Percentiles rank a stretch among this genome's conserved stretches.
Conservation (phyloP, 2,888 invertebrate genomes). For the Euclidia mi region DNA sequence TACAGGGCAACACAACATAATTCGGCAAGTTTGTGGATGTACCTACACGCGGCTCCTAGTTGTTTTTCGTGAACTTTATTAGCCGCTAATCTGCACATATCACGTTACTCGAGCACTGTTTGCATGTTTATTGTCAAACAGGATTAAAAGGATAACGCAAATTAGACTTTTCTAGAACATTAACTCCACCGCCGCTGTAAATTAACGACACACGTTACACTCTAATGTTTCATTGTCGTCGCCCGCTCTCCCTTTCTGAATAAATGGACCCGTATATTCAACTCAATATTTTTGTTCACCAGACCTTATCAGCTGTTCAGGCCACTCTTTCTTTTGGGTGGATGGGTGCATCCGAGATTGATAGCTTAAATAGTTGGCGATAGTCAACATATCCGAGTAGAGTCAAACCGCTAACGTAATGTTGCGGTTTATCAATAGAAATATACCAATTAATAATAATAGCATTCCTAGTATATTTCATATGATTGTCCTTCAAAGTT, state of each 20-base stretch:
- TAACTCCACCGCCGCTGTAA: slow-evolving; percentile 72
- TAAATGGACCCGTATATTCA: slow-evolving; percentile 54
- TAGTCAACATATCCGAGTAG: no score
- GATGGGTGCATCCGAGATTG: not conserved
- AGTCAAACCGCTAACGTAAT: no score
- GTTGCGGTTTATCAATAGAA: no score
- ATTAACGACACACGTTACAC: slow-evolving; percentile 74
- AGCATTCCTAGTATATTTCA: no score
- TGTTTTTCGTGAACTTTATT: no score
- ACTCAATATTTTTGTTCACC: slow-evolving; percentile 50
- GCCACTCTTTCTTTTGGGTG: not conserved
- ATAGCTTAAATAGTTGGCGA: not conserved
- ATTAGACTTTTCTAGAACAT: slow-evolving; percentile 79
- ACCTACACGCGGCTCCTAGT: no score
- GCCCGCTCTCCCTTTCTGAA: slow-evolving; percentile 59
- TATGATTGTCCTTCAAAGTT: no score
- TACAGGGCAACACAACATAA: no score
- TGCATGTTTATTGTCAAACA: slow-evolving; percentile 79
- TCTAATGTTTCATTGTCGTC: slow-evolving; percentile 74
- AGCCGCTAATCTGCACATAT: no score
- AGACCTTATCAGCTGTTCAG: slow-evolving; percentile 24
- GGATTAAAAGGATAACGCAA: slow-evolving; percentile 77
- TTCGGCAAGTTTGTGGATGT: no score
- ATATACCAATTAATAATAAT: no score
- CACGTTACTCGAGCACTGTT: no score